These are phyloP conservation scores for Poeciliopsis occidentalis DNA, from an alignment of 2,113 vertebrate species.

Conservation along the genomic window DNA sequence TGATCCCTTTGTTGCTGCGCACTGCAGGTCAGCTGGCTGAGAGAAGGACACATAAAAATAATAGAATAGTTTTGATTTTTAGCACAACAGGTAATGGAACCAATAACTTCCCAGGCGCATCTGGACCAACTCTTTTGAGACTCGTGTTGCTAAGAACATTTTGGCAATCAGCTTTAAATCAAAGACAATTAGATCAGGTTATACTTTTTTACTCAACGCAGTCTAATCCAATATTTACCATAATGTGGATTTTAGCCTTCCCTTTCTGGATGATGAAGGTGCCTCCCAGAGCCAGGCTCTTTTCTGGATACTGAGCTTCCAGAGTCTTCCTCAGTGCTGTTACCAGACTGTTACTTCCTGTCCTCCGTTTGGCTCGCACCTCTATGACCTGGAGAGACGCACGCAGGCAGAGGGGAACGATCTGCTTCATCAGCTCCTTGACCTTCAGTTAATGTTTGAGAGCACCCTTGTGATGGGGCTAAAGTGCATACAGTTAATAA, in stretches of 20 bases:
- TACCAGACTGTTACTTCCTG: conserved; percentile 88
- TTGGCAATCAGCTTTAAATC: background rate
- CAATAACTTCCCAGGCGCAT: background rate
- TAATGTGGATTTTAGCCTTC: conserved; percentile 93
- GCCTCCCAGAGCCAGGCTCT: conserved; percentile 91
- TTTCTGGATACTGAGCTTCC: conserved; percentile 86
- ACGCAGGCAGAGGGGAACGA: background rate
- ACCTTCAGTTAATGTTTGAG: conserved; percentile 55
- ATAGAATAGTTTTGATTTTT: background rate
- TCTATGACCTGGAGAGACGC: conserved; percentile 85
- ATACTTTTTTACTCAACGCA: background rate
- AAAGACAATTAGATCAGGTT: background rate
- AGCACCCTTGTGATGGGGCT: conserved; percentile 8
- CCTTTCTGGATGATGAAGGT: conserved; percentile 93
- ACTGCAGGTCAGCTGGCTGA: background rate
- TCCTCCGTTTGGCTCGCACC: conserved; percentile 88
- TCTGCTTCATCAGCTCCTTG: conserved; percentile 5
- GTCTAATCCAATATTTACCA: conserved; percentile 79
- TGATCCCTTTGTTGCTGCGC: background rate
- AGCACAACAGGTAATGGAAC: background rate
- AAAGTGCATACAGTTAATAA: conserved; percentile 26
- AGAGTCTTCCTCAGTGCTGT: conserved; percentile 88
- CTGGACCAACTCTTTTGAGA: background rate
- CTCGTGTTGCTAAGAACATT: background rate
- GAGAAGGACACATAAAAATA: background rate